Conservation (phyloP, 53 echinoderm and acorn worm genomes). For the Arbacia lixula region DNA sequence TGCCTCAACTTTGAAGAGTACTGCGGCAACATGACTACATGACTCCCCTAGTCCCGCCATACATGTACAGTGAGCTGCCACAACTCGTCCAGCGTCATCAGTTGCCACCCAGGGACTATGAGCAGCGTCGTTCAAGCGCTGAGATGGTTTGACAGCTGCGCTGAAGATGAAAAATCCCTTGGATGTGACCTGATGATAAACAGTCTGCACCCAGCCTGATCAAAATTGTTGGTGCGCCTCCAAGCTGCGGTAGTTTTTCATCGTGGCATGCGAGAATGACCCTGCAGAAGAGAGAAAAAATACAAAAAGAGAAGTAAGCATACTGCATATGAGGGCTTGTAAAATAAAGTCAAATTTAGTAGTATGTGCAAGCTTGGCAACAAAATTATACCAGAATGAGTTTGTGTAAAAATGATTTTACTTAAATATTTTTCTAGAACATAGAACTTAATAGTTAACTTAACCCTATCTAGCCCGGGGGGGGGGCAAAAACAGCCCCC, state of each 20-base stretch:
- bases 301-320: too few relatives aligned
- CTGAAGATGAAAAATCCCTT: conserved; percentile 19
- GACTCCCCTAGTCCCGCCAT: conserved; percentile 30
- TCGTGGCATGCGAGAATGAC: conserved; percentile 18
- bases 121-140: background rate
- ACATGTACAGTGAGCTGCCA: background rate
- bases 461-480: too few relatives aligned
- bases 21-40: conserved; percentile 36
- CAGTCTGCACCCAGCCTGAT: conserved; percentile 20
- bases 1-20: conserved; percentile 50
- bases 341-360: too few relatives aligned
- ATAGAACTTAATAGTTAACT: too few relatives aligned
- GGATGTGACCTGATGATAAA: conserved; percentile 10
- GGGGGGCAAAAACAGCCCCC: too few relatives aligned
- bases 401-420: too few relatives aligned
- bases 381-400: too few relatives aligned
- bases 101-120: conserved; percentile 11
- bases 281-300: too few relatives aligned
- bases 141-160: conserved; percentile 11
- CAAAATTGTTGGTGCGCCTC: conserved; percentile 12
- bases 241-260: conserved; percentile 22
- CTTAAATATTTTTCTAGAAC: too few relatives aligned
- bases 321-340: too few relatives aligned
- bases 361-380: too few relatives aligned
- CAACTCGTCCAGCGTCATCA: conserved; percentile 9